Base-by-base conservation (phyloP, 1,140 invertebrate species). In the Atopsyche davidsoni region DNA sequence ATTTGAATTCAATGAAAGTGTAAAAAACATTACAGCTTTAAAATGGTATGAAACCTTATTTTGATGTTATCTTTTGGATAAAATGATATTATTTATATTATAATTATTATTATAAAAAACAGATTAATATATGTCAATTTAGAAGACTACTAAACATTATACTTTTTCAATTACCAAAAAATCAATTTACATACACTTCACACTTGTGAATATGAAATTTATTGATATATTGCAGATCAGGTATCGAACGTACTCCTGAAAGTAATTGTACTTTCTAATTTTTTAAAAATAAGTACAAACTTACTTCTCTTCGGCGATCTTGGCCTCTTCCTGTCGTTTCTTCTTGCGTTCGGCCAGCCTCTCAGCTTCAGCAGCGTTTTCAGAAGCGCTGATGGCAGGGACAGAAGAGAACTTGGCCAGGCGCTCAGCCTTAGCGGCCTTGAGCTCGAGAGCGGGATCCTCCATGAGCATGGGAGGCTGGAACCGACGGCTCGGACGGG, bases 401-500 rank as follows among this genome's bases (percentile, higher is more conserved):
- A 39, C 69, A 36, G 55, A 59, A 23, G 63, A 64, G 60, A 78
- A 76, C 40, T 70, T 70, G n/a, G 69, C 73, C 34, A 67, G 61
- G 9, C 76, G 67, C 13, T 78, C 69, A 41, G 72, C 69, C 63
- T 78, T 73, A 49, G 75, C 66, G 57, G 79, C 72, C 57, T 78
- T 75, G 59, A 77, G 62, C 60, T 78, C 75, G 57, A 73, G 63
- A 7, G 64, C 62, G 0, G 70, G 73, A 56, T 75, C 77, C 59
- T 77, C 79, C 71, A 74, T 75, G 40, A 65, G 64, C 61, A 68
- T 66, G 25, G 73, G 73, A 39, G 73, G 67, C 64, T 77, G 75
- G 68, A 83, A 83, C 63, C 77, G 79, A 57, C 80, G 72, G 57
- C 78, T 76, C 60, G 80, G 78, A 56, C 80, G 76, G n/a, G n/a